A percentile compares a stretch with the other conserved stretches of the same genome.
Evolutionary conservation across 2,113 vertebrate species (phyloP).

Genomic region (Notothenia coriiceps): DNA sequence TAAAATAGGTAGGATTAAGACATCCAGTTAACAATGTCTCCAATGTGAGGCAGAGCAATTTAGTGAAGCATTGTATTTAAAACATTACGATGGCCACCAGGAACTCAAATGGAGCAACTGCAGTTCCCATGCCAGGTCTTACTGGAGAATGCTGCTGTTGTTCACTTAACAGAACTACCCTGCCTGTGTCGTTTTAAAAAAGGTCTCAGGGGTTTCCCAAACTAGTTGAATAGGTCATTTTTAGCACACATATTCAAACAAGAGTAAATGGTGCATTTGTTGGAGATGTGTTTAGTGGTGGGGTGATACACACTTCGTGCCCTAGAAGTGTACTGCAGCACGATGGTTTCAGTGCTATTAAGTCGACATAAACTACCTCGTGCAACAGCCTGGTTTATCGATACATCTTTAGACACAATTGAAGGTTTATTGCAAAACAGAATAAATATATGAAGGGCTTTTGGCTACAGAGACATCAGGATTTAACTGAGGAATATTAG

Average conservation of each 20-base stretch:
- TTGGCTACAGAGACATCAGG: background rate
- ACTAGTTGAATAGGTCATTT: too few relatives aligned
- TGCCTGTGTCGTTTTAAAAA: background rate
- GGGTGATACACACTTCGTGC: background rate
- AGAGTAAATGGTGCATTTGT: too few relatives aligned
- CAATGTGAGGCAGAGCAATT: background rate
- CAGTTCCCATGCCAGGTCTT: background rate
- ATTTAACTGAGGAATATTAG: background rate
- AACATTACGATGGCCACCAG: background rate
- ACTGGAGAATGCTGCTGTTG: background rate
- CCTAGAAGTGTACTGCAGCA: background rate
- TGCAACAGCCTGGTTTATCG: background rate
- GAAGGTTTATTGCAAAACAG: background rate
- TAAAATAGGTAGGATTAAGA: conserved; percentile 8
- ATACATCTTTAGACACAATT: background rate
- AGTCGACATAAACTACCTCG: background rate
- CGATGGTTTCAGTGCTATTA: background rate
- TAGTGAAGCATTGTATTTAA: background rate
- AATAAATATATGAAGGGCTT: background rate
- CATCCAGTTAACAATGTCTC: background rate
- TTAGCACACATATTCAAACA: too few relatives aligned
- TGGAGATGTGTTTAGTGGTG: background rate
- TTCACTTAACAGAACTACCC: too few relatives aligned
- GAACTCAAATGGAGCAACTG: background rate
- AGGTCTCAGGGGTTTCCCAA: background rate